phyloP scores from a whole-genome alignment of 2,113 vertebrate species.

The Periophthalmus modestus region DNA sequence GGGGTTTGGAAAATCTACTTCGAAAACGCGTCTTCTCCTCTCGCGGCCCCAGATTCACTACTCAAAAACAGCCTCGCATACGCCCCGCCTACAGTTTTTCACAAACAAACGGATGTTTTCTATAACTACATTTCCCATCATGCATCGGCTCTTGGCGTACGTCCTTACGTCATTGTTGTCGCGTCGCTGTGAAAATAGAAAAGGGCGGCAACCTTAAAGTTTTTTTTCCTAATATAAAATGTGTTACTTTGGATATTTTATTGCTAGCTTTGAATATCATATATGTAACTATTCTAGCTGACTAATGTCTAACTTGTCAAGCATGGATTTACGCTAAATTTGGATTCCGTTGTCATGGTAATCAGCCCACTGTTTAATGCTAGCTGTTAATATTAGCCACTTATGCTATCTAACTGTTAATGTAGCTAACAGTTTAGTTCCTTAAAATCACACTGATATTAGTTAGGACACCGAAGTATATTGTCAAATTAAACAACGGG shows the following conservation, averaged over 20 bases:
- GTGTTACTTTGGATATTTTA: neutral
- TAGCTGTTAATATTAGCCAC: constrained; percentile 2
- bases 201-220: neutral
- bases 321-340: neutral
- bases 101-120: neutral
- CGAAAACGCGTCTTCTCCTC: neutral
- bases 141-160: constrained; percentile 35
- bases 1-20: neutral
- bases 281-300: neutral
- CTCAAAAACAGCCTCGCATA: constrained; percentile 4
- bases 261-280: neutral
- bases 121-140: constrained; percentile 46
- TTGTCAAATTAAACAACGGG: neutral
- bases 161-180: neutral
- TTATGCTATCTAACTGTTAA: too few species aligned
- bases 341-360: constrained; percentile 57
- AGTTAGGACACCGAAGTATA: neutral
- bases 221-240: neutral
- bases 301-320: neutral
- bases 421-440: neutral
- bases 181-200: neutral
- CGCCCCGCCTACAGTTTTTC: constrained; percentile 30
- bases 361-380: constrained; percentile 5
- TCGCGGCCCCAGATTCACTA: neutral
- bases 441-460: too few species aligned